phyloP scores from a whole-genome alignment of 2,113 vertebrate species.

The human (Homo sapiens) region GRCh38 chr15:46431001-46431500 shows the following conservation, averaged over 20 bases:
- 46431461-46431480: background rate
- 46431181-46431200: background rate
- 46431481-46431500: background rate
- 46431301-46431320: background rate
- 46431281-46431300: background rate
- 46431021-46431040: too few relatives aligned
- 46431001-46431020: too few relatives aligned
- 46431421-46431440: constrained; percentile 1
- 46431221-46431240: background rate
- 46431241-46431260: background rate
- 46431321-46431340: background rate
- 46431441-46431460: background rate
- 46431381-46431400: background rate
- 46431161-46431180: background rate
- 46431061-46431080: background rate
- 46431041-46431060: too few relatives aligned
- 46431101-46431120: background rate
- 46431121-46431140: background rate
- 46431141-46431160: background rate
- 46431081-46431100: background rate
- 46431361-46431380: background rate
- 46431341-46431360: background rate
- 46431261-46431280: background rate
- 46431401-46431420: background rate
- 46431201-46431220: background rate